Percentiles rank a stretch among this genome's conserved stretches.
Evolutionary conservation across 2,888 invertebrate genomes (phyloP).

Genomic region (Mycalesis mineus): DNA sequence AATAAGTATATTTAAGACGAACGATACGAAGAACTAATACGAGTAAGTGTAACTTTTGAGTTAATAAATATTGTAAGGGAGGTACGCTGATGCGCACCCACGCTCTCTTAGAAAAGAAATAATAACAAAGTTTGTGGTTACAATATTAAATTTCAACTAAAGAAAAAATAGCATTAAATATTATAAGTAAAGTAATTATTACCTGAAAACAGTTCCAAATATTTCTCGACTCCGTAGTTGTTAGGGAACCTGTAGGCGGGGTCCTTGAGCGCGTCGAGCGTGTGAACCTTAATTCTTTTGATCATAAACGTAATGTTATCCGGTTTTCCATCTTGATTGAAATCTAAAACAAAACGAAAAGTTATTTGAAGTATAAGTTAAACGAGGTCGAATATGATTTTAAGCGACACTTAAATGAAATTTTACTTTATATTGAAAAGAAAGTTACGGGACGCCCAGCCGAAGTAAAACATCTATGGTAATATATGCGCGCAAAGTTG

Average conservation of each 20-base stretch:
- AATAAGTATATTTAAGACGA: too few species aligned
- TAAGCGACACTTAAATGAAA: background rate
- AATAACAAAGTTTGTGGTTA: background rate
- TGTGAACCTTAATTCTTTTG: slow-evolving; percentile 96
- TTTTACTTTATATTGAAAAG: too few species aligned
- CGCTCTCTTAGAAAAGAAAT: too few species aligned
- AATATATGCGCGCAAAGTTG: too few species aligned
- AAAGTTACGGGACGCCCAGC: too few species aligned
- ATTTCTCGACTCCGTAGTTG: slow-evolving; percentile 99
- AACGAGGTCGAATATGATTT: slow-evolving; percentile 1
- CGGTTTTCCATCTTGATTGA: slow-evolving; percentile 93
- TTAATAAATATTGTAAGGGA: too few species aligned
- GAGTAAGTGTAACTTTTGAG: too few species aligned
- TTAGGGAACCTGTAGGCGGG: slow-evolving; percentile 93
- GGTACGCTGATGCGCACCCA: too few species aligned
- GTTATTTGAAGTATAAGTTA: background rate
- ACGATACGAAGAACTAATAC: too few species aligned
- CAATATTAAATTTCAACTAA: slow-evolving; percentile 5
- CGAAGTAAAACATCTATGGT: too few species aligned
- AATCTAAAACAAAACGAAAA: slow-evolving; percentile 80
- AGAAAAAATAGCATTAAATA: background rate
- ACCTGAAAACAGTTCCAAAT: slow-evolving; percentile 97
- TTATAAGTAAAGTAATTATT: slow-evolving; percentile 29
- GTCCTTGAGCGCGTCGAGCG: slow-evolving; percentile 89
- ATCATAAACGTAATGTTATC: slow-evolving; percentile 98